phyloP scores from a whole-genome alignment of 2,888 invertebrate species.

The Helobdella robusta region DNA sequence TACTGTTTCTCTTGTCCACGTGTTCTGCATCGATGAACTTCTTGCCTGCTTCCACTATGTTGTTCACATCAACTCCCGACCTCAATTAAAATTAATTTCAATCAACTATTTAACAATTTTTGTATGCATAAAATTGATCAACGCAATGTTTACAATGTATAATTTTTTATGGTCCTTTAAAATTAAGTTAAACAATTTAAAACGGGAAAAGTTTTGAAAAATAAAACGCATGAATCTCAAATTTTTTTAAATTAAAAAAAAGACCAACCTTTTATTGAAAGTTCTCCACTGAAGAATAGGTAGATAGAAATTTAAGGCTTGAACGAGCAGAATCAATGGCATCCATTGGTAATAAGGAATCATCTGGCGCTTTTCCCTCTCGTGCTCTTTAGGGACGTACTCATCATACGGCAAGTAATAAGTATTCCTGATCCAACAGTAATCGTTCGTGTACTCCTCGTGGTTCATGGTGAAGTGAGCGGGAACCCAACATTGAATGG shows the following conservation, averaged over 20 bases:
- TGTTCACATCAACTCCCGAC: slow-evolving; percentile 37
- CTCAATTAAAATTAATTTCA: no score
- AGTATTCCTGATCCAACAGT: slow-evolving; percentile 38
- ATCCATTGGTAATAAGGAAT: slow-evolving; percentile 39
- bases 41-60: slow-evolving; percentile 36
- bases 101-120: no score
- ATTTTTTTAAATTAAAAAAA: no score
- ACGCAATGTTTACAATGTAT: no score
- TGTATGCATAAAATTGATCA: no score
- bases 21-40: slow-evolving; percentile 36
- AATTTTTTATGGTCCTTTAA: no score
- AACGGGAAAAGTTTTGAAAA: no score
- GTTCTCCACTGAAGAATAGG: slow-evolving; percentile 34
- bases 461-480: slow-evolving; percentile 36
- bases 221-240: no score
- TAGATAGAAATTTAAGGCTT: slow-evolving; percentile 34
- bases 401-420: slow-evolving; percentile 37
- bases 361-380: slow-evolving; percentile 34
- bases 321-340: slow-evolving; percentile 36
- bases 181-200: no score
- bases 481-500: slow-evolving; percentile 38
- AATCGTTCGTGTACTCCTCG: slow-evolving; percentile 37
- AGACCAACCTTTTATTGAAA: slow-evolving; percentile 32
- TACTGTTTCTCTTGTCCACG: slow-evolving; percentile 33
- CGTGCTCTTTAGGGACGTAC: slow-evolving; percentile 36